Base-by-base conservation (phyloP, 2,888 invertebrate species). In the Catocala nupta region DNA sequence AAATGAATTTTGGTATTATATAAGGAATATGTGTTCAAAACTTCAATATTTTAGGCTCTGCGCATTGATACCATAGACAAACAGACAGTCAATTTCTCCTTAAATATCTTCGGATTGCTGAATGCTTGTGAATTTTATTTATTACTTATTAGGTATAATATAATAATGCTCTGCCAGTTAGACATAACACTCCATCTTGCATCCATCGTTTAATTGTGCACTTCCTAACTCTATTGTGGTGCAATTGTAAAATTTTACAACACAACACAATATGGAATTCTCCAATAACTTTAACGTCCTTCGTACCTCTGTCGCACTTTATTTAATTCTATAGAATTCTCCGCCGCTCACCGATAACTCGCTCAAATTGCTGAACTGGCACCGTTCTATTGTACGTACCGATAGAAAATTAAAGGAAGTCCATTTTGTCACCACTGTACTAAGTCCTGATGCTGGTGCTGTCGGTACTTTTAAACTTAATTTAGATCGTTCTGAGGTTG, bases 321-420 rank as follows among this genome's bases (percentile, higher is more conserved):
- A 84, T 86, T 84, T 82, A 85, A 86, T 87, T 86, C 82, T 78
- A 83, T 84, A 80, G 82, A 86, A 86, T 81, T 82, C 69, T 64
- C 61, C 64, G 71, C 70, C 73, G 75, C 62, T 75, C 69, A 71
- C 65, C 81, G 78, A 86, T 87, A 87, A 83, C 82, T 88, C 80
- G 79, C 77, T 81, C 75, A 87, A 89, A 89, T 88, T 85, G 83
- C 87, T 83, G 81, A 83, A 82, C 77, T 75, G 78, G 67, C 80
- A 70, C 69, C 70, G 62, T 81, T 83, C 82, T 78, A 86, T 85
- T 88, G 83, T 86, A 82, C 78, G 73, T 71, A 77, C 50, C 51
- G 25, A 63, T 80, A 78, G 81, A 79, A 82, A 84, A 88, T 88
- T 84, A 85, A 83, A 87, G 83, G 84, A 86, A 89, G 83, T 86